Conservation (phyloP, 2,113 vertebrate genomes). For the Beaufortia kweichowensis region DNA sequence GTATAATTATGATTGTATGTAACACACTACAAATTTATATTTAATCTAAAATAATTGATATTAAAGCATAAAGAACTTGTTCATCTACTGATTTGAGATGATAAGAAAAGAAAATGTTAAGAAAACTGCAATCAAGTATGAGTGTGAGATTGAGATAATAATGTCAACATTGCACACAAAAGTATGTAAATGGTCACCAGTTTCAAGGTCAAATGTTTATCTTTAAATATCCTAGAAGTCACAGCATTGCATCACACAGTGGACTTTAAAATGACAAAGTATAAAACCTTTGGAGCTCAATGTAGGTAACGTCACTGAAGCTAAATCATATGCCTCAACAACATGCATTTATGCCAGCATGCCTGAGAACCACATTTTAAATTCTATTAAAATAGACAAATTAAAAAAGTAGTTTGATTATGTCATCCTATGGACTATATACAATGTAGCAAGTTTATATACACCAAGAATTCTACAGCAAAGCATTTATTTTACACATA, state of each 20-base stretch:
- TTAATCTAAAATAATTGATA: no score
- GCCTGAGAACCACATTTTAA: not conserved
- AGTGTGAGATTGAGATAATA: not conserved
- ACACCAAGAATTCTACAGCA: no score
- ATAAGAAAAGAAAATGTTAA: no score
- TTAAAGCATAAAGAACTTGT: no score
- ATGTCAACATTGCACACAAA: not conserved
- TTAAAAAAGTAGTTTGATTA: no score
- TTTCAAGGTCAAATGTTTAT: slow-evolving; percentile 16
- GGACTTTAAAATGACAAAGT: not conserved
- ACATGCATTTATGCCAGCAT: not conserved
- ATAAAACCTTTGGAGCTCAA: not conserved
- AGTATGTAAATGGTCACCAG: slow-evolving; percentile 2
- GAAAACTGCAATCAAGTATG: not conserved
- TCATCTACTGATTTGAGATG: no score
- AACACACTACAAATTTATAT: not conserved
- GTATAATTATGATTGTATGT: not conserved
- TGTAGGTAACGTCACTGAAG: not conserved
- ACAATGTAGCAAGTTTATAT: no score
- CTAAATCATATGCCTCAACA: not conserved
- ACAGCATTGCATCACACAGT: slow-evolving; percentile 8
- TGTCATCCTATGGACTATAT: no score
- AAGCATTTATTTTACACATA: no score
- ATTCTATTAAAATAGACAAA: no score
- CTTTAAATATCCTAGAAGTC: slow-evolving; percentile 24